These are phyloP conservation scores for Drosophila mojavensis DNA, from an alignment of 1,140 invertebrate genomes.

Conservation along the genomic window DNA sequence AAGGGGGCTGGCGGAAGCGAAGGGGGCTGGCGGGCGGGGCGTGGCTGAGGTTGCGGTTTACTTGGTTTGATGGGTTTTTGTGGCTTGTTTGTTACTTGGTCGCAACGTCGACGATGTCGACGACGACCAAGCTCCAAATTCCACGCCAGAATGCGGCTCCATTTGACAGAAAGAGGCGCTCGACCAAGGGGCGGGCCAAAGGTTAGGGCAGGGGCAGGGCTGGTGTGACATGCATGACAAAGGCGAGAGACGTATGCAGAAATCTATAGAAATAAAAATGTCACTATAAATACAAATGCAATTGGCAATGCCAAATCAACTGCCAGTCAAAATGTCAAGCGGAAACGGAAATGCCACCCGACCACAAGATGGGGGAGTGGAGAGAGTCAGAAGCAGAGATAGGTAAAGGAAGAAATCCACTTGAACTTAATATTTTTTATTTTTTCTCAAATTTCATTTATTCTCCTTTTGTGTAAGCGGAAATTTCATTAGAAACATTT, in stretches of 20 bases:
- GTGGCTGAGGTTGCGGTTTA: constrained; percentile 36
- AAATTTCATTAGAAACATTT: constrained; percentile 7
- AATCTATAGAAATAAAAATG: constrained; percentile 55
- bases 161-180: constrained; percentile 31
- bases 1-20: background rate
- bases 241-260: constrained; percentile 35
- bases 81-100: constrained; percentile 48
- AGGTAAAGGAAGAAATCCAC: no score
- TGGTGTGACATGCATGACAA: constrained; percentile 43
- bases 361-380: background rate
- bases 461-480: constrained; percentile 10
- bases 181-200: background rate
- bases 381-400: background rate
- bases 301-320: constrained; percentile 49
- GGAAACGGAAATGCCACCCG: constrained; percentile 8
- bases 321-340: constrained; percentile 50
- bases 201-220: background rate
- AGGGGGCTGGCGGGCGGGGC: background rate
- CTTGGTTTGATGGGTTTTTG: constrained; percentile 52
- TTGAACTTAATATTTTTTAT: background rate
- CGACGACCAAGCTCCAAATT: constrained; percentile 27
- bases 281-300: constrained; percentile 53
- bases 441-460: background rate
- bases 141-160: constrained; percentile 44
- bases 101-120: background rate